Conservation (phyloP, 2,113 vertebrate species). For the Psephotus haematonotus region DNA sequence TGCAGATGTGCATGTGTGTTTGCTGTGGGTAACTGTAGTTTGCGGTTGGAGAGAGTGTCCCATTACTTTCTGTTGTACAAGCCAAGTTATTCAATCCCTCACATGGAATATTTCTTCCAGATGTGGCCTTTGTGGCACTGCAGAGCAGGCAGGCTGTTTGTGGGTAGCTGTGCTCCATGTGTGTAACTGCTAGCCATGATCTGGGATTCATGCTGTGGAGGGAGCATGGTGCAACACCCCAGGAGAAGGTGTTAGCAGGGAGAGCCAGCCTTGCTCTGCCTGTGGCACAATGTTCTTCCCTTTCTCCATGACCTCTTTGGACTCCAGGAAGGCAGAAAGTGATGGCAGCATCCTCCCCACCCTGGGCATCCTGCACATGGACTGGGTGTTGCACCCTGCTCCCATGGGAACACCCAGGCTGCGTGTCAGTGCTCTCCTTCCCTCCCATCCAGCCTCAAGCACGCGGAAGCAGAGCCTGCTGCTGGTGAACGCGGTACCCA, state of each 20-base stretch:
- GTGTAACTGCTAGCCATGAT: rapidly evolving
- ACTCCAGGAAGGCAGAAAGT: neutral
- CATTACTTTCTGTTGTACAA: neutral
- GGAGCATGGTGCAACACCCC: rapidly evolving
- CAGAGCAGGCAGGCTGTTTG: neutral
- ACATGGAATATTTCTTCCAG: neutral
- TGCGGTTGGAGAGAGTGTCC: neutral
- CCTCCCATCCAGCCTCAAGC: neutral
- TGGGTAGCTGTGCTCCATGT: neutral
- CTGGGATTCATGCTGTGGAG: neutral
- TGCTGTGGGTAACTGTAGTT: rapidly evolving
- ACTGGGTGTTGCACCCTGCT: neutral
- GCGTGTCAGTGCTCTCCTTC: neutral
- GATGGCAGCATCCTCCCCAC: rapidly evolving
- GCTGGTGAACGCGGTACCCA: neutral
- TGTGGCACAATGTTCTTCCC: neutral
- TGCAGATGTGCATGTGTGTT: neutral
- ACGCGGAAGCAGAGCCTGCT: neutral
- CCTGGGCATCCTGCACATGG: neutral
- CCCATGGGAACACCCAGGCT: neutral
- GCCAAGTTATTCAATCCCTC: neutral
- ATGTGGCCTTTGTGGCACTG: neutral
- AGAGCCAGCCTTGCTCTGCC: neutral
- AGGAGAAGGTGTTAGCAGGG: neutral
- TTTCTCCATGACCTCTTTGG: neutral